Conservation (phyloP, 2,113 vertebrate genomes). For the Thermophis baileyi region DNA sequence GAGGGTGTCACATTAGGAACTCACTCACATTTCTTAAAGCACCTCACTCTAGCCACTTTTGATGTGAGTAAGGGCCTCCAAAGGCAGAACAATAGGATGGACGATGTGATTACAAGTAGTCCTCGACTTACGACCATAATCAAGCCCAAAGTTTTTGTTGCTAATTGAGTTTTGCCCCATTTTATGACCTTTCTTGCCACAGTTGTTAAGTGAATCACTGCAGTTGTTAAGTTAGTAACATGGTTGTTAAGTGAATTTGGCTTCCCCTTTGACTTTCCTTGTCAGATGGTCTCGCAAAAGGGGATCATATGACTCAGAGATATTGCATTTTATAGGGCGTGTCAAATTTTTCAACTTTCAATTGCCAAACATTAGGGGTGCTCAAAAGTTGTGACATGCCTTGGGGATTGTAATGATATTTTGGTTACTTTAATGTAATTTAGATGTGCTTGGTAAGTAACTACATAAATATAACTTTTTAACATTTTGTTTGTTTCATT, state of each 20-base stretch:
- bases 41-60: not conserved
- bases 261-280: not conserved
- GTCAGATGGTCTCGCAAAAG: not conserved
- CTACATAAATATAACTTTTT: too few relatives aligned
- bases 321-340: too few relatives aligned
- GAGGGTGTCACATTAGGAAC: not conserved
- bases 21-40: not conserved
- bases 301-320: not conserved
- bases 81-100: not conserved
- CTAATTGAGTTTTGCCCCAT: not conserved
- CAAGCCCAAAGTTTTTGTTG: not conserved
- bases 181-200: not conserved
- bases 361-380: too few relatives aligned
- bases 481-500: too few relatives aligned
- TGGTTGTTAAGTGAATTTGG: not conserved
- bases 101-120: not conserved
- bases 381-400: too few relatives aligned
- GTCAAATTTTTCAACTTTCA: too few relatives aligned
- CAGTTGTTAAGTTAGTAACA: not conserved
- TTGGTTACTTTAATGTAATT: too few relatives aligned
- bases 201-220: not conserved
- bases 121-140: not conserved
- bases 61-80: not conserved
- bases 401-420: too few relatives aligned
- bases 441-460: too few relatives aligned